Evolutionary conservation across 2,113 vertebrate genomes (phyloP).

Genomic region (Ia io): DNA sequence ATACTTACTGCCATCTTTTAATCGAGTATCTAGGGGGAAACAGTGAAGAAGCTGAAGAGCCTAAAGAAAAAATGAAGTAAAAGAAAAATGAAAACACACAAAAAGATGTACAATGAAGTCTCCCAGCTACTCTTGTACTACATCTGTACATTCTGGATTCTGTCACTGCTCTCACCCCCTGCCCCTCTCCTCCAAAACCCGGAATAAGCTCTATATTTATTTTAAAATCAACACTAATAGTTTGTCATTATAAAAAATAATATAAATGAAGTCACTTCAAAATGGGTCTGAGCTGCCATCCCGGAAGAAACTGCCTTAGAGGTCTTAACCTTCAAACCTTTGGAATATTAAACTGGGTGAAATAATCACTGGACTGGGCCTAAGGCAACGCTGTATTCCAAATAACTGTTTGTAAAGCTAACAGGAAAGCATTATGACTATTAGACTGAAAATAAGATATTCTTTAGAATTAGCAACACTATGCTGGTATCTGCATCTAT

Average conservation of each 20-base stretch:
- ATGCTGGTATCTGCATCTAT: neutral
- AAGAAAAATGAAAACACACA: neutral
- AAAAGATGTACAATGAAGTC: neutral
- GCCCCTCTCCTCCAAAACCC: neutral
- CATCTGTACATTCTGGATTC: neutral
- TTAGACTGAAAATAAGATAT: neutral
- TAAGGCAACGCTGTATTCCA: neutral
- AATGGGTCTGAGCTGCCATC: neutral
- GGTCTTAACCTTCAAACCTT: neutral
- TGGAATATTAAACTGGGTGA: neutral
- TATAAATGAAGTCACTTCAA: neutral
- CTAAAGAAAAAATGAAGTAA: constrained; percentile 77
- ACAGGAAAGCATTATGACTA: neutral
- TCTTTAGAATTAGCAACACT: neutral
- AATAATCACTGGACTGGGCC: neutral
- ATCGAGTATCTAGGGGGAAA: constrained; percentile 94
- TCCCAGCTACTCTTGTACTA: neutral
- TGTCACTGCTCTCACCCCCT: neutral
- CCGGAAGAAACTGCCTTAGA: neutral
- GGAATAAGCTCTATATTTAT: neutral
- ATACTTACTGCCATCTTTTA: constrained; percentile 98
- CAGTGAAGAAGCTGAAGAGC: constrained; percentile 96
- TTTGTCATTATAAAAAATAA: neutral
- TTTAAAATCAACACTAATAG: neutral
- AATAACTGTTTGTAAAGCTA: neutral